Evolutionary conservation across 2,113 vertebrate species (phyloP).

Genomic region (Microtus pennsylvanicus): DNA sequence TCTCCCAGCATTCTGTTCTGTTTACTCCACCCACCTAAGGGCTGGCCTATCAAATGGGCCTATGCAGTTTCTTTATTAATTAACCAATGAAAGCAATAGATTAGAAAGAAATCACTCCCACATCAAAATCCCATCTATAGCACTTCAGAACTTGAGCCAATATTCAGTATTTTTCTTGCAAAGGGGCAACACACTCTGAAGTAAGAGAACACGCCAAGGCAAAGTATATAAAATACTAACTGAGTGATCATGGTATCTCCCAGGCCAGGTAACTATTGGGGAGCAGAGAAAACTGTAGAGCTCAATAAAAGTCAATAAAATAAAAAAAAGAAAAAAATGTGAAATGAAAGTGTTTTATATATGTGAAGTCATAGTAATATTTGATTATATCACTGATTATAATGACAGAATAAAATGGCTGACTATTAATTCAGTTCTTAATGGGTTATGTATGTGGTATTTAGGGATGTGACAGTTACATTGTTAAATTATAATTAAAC

Average conservation of each 20-base stretch:
- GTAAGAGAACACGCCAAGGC: neutral
- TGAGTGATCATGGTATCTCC: too few relatives aligned
- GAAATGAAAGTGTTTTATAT: neutral
- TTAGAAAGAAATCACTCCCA: too few relatives aligned
- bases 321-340: neutral
- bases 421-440: neutral
- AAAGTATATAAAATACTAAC: neutral
- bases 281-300: too few relatives aligned
- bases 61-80: too few relatives aligned
- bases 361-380: conserved; percentile 11
- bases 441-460: neutral
- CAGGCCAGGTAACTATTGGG: too few relatives aligned
- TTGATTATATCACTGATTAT: neutral
- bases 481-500: conserved; percentile 3
- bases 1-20: too few relatives aligned
- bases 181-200: neutral
- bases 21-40: too few relatives aligned
- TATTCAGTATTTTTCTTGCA: neutral
- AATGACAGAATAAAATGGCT: neutral
- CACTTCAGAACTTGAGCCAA: neutral
- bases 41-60: too few relatives aligned
- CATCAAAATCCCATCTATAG: neutral
- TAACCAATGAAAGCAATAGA: too few relatives aligned
- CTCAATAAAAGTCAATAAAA: too few relatives aligned
- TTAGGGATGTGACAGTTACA: neutral